Base-by-base conservation (phyloP, 2,888 invertebrate genomes). In the Pegoplata infirma region DNA sequence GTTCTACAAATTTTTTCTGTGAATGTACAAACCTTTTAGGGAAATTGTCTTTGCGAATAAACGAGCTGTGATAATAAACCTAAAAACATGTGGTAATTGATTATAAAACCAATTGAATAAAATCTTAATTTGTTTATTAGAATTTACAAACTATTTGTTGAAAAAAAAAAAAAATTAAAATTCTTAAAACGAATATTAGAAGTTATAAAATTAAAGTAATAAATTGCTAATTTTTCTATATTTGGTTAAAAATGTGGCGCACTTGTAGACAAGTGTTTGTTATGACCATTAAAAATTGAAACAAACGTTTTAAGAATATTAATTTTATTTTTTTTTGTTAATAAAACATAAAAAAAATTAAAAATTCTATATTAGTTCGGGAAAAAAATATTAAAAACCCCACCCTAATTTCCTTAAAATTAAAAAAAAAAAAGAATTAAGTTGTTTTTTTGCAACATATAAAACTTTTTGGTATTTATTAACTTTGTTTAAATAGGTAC, bases 181-280 rank as follows among this genome's bases (percentile, higher is more conserved):
- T 79, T 79, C 79, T 49, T 46, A 10, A 8, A 46, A 17, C 71
- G 71, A 28, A 58, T 56, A 32, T 67, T 49, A 47, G 44, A 51
- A 75, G 61, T 53, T 72, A 75, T 72, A 72, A 75, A 79, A 59
- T 67, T 32, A 47, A 64, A 49, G 14, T 66, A 58, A 74, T 71
- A 71, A 75, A 79, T 72, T 67, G 6, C 46, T 14, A 25, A 44
- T 16, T n/a, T 6, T 10, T 21, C 14, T 12, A 16, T 40, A 61
- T 28, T 61, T 69, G 47, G 51, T 46, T 69, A 23, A n/a, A 40
- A 58, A n/a, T n/a, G 7, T 44, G 16, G 28, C 49, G 44, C 63
- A 58, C 68, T 64, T 63, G 49, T 51, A 56, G 21, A 56, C 16
- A 64, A 63, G 10, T 74, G 40, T 51, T 59, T 61, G 44, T 25